phyloP scores from a whole-genome alignment of 2,888 invertebrate species.

The Lumbricus terrestris region DNA sequence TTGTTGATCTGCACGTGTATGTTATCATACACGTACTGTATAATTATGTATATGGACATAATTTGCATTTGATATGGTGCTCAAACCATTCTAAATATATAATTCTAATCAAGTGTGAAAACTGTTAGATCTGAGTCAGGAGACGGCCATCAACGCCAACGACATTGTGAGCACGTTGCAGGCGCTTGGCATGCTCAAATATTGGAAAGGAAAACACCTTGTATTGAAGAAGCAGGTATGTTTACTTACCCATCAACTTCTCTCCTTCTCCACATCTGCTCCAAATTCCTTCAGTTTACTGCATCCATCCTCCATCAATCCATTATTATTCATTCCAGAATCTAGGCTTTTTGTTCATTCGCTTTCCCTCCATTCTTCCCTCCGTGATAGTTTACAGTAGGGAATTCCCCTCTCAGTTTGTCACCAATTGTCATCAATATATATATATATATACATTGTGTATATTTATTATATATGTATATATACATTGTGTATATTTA shows the following conservation, averaged over 20 bases:
- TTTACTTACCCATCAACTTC: background rate
- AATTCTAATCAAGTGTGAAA: background rate
- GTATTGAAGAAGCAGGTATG: constrained; percentile 85
- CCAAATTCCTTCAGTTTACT: background rate
- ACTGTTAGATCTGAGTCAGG: constrained; percentile 73
- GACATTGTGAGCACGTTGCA: constrained; percentile 97
- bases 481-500: no score
- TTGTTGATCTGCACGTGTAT: no score
- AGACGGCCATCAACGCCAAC: constrained; percentile 92
- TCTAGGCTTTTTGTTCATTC: no score
- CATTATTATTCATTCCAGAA: no score
- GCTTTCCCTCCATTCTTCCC: no score
- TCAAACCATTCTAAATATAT: background rate
- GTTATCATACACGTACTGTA: background rate
- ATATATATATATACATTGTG: no score
- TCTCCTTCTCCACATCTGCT: constrained; percentile 15
- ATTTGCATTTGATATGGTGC: background rate
- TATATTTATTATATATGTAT: no score
- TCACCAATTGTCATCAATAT: no score
- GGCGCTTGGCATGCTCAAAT: constrained; percentile 94
- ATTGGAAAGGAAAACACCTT: constrained; percentile 98
- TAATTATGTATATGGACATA: background rate
- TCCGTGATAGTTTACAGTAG: no score
- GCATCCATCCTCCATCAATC: background rate
- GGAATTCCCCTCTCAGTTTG: no score